Conservation (phyloP, 2,888 invertebrate species). For the Zygothrica quintamaculata region DNA sequence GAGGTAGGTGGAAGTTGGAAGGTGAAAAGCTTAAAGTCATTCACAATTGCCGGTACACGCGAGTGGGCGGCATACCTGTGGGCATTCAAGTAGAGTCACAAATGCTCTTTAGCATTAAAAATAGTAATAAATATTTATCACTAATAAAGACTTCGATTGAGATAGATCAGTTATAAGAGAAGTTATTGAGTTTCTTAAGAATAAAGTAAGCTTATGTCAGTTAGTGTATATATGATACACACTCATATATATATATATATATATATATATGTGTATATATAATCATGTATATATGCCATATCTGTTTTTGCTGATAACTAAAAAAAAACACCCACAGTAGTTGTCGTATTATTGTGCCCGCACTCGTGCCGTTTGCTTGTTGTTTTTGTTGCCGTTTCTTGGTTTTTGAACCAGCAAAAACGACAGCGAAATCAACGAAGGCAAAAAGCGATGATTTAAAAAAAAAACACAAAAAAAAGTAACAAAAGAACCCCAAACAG, state of each 20-base stretch:
- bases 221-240: constrained; percentile 19
- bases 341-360: constrained; percentile 34
- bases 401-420: constrained; percentile 46
- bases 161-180: constrained; percentile 33
- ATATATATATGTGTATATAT: background rate
- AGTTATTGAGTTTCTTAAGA: background rate
- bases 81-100: background rate
- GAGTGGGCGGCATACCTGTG: constrained; percentile 11
- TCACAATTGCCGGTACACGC: constrained; percentile 21
- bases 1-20: constrained; percentile 29
- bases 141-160: constrained; percentile 10
- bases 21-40: constrained; percentile 8
- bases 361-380: constrained; percentile 39
- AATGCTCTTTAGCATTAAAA: background rate
- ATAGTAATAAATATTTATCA: too few species aligned
- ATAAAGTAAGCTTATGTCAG: constrained; percentile 10
- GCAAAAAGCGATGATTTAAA: constrained; percentile 59
- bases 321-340: constrained; percentile 44
- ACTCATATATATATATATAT: background rate
- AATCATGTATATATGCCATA: constrained; percentile 26
- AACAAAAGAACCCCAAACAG: too few species aligned
- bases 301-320: constrained; percentile 57
- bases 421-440: constrained; percentile 57
- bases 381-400: constrained; percentile 29
- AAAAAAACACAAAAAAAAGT: constrained; percentile 48